Conservation (phyloP, 2,888 invertebrate species). For the Heteromyza rotundicornis region DNA sequence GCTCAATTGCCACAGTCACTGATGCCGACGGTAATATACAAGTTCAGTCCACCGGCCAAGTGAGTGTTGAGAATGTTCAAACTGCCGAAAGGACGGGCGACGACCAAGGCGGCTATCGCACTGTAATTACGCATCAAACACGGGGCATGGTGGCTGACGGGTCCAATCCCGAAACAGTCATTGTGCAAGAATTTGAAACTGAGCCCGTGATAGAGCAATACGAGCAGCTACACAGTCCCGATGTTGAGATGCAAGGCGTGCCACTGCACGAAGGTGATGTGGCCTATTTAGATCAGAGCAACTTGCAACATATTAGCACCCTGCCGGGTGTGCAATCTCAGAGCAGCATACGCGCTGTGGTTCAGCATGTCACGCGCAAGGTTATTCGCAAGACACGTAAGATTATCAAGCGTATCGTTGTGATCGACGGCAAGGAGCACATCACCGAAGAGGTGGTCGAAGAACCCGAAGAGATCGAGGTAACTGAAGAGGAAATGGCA, state of each 20-base stretch:
- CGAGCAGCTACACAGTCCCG: slow-evolving; percentile 39
- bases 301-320: slow-evolving; percentile 46
- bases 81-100: slow-evolving; percentile 62
- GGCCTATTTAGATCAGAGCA: slow-evolving; percentile 55
- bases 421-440: slow-evolving; percentile 84
- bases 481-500: slow-evolving; percentile 49
- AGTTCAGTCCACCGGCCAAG: slow-evolving; percentile 67
- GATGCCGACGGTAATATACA: slow-evolving; percentile 69
- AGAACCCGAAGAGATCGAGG: slow-evolving; percentile 72
- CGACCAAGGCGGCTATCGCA: slow-evolving; percentile 66
- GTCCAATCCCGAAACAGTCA: slow-evolving; percentile 47
- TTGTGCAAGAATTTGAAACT: slow-evolving; percentile 53
- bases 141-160: slow-evolving; percentile 48
- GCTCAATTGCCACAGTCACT: slow-evolving; percentile 65
- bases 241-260: slow-evolving; percentile 54
- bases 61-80: slow-evolving; percentile 68
- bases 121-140: slow-evolving; percentile 45
- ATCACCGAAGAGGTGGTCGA: slow-evolving; percentile 83
- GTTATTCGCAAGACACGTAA: slow-evolving; percentile 77
- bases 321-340: slow-evolving; percentile 30
- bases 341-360: slow-evolving; percentile 72
- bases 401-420: slow-evolving; percentile 77
- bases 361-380: slow-evolving; percentile 80
- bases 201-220: slow-evolving; percentile 58
- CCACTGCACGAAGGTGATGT: slow-evolving; percentile 62